Conservation (phyloP, 1,140 invertebrate genomes). For the Drosophila parabipectinata region DNA sequence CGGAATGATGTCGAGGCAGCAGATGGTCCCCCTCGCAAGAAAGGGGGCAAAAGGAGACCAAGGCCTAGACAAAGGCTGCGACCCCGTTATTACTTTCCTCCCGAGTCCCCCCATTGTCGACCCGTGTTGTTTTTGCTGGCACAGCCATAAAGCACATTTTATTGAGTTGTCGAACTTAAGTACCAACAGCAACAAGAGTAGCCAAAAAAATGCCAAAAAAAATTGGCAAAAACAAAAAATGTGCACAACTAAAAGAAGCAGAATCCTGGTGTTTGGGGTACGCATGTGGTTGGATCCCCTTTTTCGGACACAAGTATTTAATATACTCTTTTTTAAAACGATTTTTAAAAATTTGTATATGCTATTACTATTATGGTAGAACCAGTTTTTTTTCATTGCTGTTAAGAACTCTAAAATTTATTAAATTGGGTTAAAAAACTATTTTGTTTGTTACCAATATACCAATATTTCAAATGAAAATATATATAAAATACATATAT, state of each 20-base stretch:
- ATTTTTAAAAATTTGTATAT: not conserved
- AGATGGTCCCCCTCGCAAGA: constrained; percentile 31
- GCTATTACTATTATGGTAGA: no score
- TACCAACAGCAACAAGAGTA: constrained; percentile 60
- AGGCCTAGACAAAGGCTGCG: constrained; percentile 43
- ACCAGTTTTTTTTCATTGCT: no score
- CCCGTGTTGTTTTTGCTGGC: constrained; percentile 38
- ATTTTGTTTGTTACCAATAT: not conserved
- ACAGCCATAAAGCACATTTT: constrained; percentile 83
- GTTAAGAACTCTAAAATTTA: no score
- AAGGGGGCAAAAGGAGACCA: not conserved
- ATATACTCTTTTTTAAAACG: not conserved
- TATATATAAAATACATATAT: not conserved
- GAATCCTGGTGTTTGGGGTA: constrained; percentile 31
- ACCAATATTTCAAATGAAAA: not conserved
- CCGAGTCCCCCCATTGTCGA: constrained; percentile 3
- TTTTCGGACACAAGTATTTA: not conserved
- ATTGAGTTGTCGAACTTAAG: constrained; percentile 84
- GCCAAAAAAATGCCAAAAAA: constrained; percentile 5
- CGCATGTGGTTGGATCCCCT: constrained; percentile 37
- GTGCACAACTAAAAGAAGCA: constrained; percentile 32
- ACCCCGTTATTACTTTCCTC: constrained; percentile 52
- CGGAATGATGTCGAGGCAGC: constrained; percentile 21
- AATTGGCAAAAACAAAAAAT: constrained; percentile 6
- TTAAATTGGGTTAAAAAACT: not conserved